These are phyloP conservation scores for Emberiza fucata DNA, from an alignment of 2,113 vertebrate genomes.

Conservation along the genomic window DNA sequence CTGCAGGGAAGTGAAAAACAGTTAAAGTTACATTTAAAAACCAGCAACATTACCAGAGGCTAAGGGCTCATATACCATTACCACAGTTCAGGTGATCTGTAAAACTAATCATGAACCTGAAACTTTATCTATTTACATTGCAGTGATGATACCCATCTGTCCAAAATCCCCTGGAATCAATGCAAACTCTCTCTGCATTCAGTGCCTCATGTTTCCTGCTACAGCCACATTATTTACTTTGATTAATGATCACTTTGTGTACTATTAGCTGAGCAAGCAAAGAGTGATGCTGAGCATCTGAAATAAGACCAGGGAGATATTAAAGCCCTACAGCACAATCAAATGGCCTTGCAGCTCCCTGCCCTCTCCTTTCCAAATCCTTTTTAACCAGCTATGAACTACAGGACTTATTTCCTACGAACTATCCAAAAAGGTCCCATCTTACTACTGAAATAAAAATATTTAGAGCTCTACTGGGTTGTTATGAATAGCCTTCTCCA, in stretches of 20 bases:
- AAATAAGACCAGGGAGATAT: neutral
- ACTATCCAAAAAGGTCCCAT: neutral
- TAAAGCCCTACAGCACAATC: neutral
- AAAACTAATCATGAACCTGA: neutral
- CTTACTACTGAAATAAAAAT: neutral
- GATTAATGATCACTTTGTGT: constrained; percentile 10
- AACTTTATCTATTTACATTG: neutral
- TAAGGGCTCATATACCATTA: neutral
- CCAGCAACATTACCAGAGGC: neutral
- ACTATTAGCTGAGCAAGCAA: constrained; percentile 22
- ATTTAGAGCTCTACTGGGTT: neutral
- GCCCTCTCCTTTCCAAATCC: neutral
- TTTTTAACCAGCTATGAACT: neutral
- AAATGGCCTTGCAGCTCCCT: neutral
- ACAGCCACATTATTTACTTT: neutral
- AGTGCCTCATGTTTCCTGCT: neutral
- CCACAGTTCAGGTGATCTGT: neutral
- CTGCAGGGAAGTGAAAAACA: neutral
- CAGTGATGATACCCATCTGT: neutral
- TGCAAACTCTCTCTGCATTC: neutral
- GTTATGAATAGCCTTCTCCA: neutral
- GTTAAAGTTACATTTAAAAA: neutral
- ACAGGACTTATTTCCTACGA: neutral
- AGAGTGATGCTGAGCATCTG: neutral
- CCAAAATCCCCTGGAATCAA: neutral